Percentiles rank a stretch among this genome's conserved stretches.
Evolutionary conservation across 2,888 invertebrate genomes (phyloP).

Genomic region (Lottia gigantea): DNA sequence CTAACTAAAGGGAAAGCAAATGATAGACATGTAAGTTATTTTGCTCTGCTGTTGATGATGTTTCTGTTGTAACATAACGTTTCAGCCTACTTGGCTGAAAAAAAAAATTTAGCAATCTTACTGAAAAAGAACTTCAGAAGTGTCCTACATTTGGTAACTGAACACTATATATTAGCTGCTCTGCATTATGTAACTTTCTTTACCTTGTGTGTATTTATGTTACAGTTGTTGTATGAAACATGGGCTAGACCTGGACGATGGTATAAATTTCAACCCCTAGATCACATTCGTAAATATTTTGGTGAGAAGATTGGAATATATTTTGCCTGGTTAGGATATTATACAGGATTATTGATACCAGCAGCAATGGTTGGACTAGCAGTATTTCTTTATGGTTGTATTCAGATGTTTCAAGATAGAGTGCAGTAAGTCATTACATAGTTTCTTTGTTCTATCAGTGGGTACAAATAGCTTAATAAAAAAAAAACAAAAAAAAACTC

Average conservation of each 20-base stretch:
- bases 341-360: constrained; percentile 90
- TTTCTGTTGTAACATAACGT: neutral
- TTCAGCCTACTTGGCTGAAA: too few species aligned
- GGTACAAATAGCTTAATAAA: too few species aligned
- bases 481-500: too few species aligned
- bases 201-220: constrained; percentile 14
- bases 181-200: neutral
- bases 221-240: constrained; percentile 84
- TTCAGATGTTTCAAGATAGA: constrained; percentile 45
- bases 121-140: too few species aligned
- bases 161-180: neutral
- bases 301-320: constrained; percentile 77
- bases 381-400: constrained; percentile 62
- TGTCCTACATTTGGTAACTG: too few species aligned
- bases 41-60: neutral
- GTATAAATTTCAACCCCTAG: constrained; percentile 92
- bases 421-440: constrained; percentile 46
- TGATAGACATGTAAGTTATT: constrained; percentile 61
- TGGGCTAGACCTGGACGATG: constrained; percentile 92
- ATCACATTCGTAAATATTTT: constrained; percentile 75
- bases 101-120: too few species aligned
- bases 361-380: constrained; percentile 61
- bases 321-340: constrained; percentile 94
- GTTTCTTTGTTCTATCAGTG: too few species aligned
- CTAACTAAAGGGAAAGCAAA: constrained; percentile 52